Evolutionary conservation across 2,888 invertebrate species (phyloP).

Genomic region (Drosophila acutilabella): DNA sequence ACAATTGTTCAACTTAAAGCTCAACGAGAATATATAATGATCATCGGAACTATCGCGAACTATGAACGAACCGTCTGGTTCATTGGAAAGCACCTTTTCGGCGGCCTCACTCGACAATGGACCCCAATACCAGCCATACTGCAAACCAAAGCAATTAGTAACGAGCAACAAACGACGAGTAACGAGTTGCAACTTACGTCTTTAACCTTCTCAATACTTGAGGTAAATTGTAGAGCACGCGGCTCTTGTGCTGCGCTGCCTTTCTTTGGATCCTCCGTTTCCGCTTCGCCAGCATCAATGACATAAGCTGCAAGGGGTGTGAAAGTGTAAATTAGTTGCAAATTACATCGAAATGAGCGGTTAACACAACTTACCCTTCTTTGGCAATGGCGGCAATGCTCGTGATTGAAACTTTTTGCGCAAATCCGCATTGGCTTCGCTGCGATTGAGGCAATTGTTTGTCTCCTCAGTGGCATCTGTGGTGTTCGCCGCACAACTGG

Average conservation of each 20-base stretch:
- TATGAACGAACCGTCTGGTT: slow-evolving; percentile 97
- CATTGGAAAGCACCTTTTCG: slow-evolving; percentile 95
- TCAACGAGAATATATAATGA: slow-evolving; percentile 97
- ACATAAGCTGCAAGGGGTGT: slow-evolving; percentile 61
- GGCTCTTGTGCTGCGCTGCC: slow-evolving; percentile 76
- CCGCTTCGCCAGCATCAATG: slow-evolving; percentile 60
- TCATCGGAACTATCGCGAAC: slow-evolving; percentile 97
- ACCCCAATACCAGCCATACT: slow-evolving; percentile 99
- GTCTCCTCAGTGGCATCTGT: slow-evolving; percentile 45
- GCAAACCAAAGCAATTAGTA: slow-evolving; percentile 61
- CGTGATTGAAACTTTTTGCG: slow-evolving; percentile 87
- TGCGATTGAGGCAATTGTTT: slow-evolving; percentile 53
- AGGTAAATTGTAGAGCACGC: slow-evolving; percentile 92
- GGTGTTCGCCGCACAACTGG: slow-evolving; percentile 14
- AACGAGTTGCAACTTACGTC: slow-evolving; percentile 89
- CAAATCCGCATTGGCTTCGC: slow-evolving; percentile 70
- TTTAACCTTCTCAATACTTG: slow-evolving; percentile 96
- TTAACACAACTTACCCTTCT: slow-evolving; percentile 81
- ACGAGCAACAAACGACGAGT: not conserved
- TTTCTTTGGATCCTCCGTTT: slow-evolving; percentile 75
- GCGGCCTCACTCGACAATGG: slow-evolving; percentile 96
- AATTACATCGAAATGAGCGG: not conserved
- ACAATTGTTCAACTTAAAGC: slow-evolving; percentile 95
- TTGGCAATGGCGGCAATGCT: slow-evolving; percentile 89
- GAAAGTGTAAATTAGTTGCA: not conserved